Evolutionary conservation across 2,888 invertebrate species (phyloP), one percentile per base, ranked within the genome.

Genomic region (Cybosia mesomella): DNA sequence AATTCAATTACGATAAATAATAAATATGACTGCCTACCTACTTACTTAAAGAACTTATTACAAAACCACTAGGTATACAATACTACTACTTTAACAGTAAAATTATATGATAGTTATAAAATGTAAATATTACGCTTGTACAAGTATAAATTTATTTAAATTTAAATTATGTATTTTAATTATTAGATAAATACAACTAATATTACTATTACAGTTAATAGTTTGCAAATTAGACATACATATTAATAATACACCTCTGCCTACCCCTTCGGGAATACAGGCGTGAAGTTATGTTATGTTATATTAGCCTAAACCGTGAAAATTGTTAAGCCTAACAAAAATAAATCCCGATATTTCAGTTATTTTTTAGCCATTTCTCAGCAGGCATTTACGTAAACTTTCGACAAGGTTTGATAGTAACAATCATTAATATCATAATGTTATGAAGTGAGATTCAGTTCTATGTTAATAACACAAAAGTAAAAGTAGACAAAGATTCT

Each of bases 141-240:
- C n/a, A 49, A 49, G n/a, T 49, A 49, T 49, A 9, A 49, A 0
- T 43, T 49, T 9, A 49, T 49, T 49, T 49, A 49, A 18, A n/a
- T n/a, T 18, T n/a, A 49, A 49, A 49, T 49, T 49, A 49, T 7
- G 18, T 43, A 43, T n/a, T 18, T 49, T 49, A n/a, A 49, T 49
- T n/a, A 8, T 9, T 18, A 49, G 18, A 49, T 49, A 49, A 49
- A 49, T n/a, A 49, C n/a, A 49, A 49, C n/a, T 49, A 49, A n/a
- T n/a, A 49, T 49, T 49, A 49, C n/a, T 49, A 49, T n/a, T 49
- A 49, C 49, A 49, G 49, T 49, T n/a, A 49, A 49, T 49, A 49
- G n/a, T 43, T 43, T 49, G n/a, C 49, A 49, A 49, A n/a, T 49
- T 43, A 18, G 13, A 39, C 18, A 18, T 18, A n/a, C n/a, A n/a